A percentile compares a stretch with the other conserved stretches of the same genome.
Evolutionary conservation across 2,888 invertebrate species (phyloP).

Genomic region (Cephonodes hylas): DNA sequence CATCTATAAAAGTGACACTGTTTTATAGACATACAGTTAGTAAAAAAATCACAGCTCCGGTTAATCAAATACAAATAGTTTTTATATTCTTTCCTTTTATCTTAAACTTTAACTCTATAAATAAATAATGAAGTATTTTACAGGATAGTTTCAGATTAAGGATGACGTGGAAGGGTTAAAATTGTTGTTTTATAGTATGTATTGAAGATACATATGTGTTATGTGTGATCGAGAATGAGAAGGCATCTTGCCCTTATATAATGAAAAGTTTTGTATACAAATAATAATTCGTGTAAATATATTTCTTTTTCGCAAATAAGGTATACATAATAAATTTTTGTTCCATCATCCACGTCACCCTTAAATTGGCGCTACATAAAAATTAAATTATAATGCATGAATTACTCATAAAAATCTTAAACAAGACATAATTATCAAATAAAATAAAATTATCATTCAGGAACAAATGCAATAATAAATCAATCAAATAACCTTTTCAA

Average conservation of each 20-base stretch:
- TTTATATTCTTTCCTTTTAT: constrained; percentile 66
- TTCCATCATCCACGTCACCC: constrained; percentile 51
- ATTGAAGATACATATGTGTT: too few species aligned
- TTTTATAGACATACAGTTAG: constrained; percentile 66
- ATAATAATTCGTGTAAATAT: too few species aligned
- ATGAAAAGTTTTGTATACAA: too few species aligned
- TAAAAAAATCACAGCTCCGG: constrained; percentile 81
- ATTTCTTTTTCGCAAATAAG: neutral
- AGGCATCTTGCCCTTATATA: too few species aligned
- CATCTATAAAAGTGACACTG: constrained; percentile 30
- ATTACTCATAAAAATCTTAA: constrained; percentile 65
- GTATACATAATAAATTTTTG: constrained; percentile 4
- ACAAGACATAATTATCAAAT: constrained; percentile 64
- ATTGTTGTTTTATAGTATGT: neutral
- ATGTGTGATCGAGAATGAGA: too few species aligned
- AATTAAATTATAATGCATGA: constrained; percentile 71
- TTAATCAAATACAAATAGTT: constrained; percentile 76
- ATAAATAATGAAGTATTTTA: constrained; percentile 79
- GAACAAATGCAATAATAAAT: constrained; percentile 81
- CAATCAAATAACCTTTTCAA: constrained; percentile 62
- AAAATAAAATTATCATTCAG: constrained; percentile 80
- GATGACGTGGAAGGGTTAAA: constrained; percentile 51
- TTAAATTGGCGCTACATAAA: constrained; percentile 54
- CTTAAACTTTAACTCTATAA: constrained; percentile 71
- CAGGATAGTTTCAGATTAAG: constrained; percentile 65